Conservation (phyloP, 2,113 vertebrate species). For the Chaetorhynchus papuensis region DNA sequence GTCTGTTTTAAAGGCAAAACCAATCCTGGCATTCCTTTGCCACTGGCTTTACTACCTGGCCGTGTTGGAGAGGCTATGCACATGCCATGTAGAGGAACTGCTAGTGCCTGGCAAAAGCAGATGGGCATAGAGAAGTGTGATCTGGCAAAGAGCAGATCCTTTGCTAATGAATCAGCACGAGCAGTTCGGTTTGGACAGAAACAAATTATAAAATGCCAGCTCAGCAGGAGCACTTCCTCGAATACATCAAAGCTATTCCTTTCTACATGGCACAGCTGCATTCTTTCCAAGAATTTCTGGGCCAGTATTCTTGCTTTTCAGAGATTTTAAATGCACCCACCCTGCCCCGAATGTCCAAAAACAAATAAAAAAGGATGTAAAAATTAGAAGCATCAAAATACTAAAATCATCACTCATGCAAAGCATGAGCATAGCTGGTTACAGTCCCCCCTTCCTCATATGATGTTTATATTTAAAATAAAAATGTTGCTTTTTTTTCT, state of each 20-base stretch:
- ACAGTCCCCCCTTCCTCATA: neutral
- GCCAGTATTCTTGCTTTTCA: neutral
- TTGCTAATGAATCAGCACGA: neutral
- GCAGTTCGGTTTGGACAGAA: neutral
- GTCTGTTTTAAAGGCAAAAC: neutral
- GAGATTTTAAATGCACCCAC: neutral
- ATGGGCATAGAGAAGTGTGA: neutral
- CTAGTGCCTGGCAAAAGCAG: neutral
- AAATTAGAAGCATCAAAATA: neutral
- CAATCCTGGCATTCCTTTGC: neutral
- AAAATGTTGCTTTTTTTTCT: neutral
- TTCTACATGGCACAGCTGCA: neutral
- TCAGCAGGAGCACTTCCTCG: constrained; percentile 36
- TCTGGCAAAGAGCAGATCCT: neutral
- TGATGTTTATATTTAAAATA: neutral
- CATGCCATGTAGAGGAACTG: neutral
- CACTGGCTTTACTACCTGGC: neutral
- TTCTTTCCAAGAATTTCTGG: constrained; percentile 35
- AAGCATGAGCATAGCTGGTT: neutral
- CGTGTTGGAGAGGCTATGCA: neutral
- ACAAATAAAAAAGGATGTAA: neutral
- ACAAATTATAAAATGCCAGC: constrained; percentile 19
- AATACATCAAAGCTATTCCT: constrained; percentile 37
- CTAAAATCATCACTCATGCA: neutral
- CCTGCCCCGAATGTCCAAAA: neutral